phyloP scores from a whole-genome alignment of 2,888 invertebrate species.

The Stegana nigrithorax region DNA sequence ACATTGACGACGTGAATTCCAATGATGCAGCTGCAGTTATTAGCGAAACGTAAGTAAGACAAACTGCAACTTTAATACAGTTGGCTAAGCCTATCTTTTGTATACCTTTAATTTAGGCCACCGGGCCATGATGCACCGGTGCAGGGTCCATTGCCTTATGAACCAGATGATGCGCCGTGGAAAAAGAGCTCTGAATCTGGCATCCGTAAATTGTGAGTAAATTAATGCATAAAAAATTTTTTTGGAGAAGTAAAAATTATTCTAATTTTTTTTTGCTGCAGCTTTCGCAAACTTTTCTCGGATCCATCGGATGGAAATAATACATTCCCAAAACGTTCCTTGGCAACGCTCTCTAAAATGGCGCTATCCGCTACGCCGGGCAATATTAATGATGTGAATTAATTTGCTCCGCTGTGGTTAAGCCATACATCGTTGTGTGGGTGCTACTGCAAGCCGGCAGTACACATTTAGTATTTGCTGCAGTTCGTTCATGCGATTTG shows the following conservation, averaged over 20 bases:
- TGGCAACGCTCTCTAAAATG: conserved; percentile 84
- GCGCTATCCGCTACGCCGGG: conserved; percentile 70
- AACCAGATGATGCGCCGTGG: conserved; percentile 98
- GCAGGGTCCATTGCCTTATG: conserved; percentile 95
- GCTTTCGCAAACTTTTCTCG: conserved; percentile 91
- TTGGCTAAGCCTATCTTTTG: background rate
- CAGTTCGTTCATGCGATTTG: too few relatives aligned
- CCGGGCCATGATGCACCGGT: conserved; percentile 88
- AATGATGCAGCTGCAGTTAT: conserved; percentile 28
- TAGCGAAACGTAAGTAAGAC: conserved; percentile 52
- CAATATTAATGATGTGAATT: conserved; percentile 44
- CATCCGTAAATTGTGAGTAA: conserved; percentile 88
- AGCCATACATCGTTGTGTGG: background rate
- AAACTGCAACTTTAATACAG: conserved; percentile 14
- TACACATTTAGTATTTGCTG: conserved; percentile 20
- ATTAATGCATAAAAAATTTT: background rate
- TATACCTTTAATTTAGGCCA: conserved; percentile 57
- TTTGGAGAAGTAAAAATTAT: background rate
- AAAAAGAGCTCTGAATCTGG: conserved; percentile 84
- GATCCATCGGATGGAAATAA: conserved; percentile 71
- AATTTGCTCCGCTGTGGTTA: conserved; percentile 16
- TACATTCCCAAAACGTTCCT: conserved; percentile 81
- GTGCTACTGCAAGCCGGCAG: background rate
- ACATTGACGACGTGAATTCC: conserved; percentile 39
- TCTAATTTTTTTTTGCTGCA: conserved; percentile 58